phyloP scores from a whole-genome alignment of 2,113 vertebrate species.

The Anguilla rostrata region DNA sequence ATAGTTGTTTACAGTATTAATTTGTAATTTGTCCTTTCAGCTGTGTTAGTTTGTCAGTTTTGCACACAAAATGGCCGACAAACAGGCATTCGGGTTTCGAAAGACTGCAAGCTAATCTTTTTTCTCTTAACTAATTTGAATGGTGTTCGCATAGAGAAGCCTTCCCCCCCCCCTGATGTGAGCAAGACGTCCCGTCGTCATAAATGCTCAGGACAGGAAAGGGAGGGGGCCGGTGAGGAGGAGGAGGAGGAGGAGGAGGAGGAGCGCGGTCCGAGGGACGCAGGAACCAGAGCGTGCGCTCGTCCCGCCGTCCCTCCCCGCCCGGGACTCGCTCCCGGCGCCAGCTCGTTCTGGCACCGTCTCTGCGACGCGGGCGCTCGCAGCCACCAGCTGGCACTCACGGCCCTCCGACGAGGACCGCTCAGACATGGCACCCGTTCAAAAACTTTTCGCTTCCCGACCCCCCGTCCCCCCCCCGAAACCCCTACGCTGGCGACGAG shows the following conservation, averaged over 20 bases:
- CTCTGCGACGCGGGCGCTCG: conserved; percentile 71
- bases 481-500: conserved; percentile 73
- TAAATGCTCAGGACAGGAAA: background rate
- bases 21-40: background rate
- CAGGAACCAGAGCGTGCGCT: background rate
- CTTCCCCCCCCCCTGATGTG: background rate
- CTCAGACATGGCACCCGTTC: conserved; percentile 78
- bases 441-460: conserved; percentile 81
- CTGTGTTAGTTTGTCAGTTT: background rate
- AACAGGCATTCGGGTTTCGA: background rate
- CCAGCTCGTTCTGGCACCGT: conserved; percentile 70
- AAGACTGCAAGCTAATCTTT: background rate
- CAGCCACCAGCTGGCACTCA: conserved; percentile 83
- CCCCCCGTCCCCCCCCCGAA: conserved; percentile 8
- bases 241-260: background rate
- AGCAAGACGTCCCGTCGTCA: background rate
- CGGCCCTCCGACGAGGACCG: conserved; percentile 76
- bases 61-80: background rate
- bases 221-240: background rate
- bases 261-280: background rate
- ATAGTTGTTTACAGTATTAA: background rate
- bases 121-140: background rate
- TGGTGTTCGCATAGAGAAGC: background rate
- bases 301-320: conserved; percentile 52
- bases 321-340: conserved; percentile 53